Evolutionary conservation across 2,797 vertebrate genomes (phyloP), one percentile per base, ranked within the genome.

Genomic region (Tauraco hartlaubi): DNA sequence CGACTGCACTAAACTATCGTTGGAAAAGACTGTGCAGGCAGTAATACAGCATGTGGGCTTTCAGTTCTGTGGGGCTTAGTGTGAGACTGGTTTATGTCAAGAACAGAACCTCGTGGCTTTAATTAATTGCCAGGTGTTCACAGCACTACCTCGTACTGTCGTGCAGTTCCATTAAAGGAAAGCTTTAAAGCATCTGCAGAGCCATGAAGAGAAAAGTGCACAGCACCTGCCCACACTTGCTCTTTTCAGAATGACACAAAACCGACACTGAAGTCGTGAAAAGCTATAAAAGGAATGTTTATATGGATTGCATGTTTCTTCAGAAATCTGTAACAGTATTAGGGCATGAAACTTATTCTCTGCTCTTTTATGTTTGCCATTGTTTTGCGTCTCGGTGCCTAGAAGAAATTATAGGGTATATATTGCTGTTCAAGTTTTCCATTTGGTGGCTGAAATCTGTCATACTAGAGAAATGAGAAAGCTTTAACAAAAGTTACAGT

Each of bases 91-190:
- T 49, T 74, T 96, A 87, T 77, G 82, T 94, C 90, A 95, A 77
- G 63, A 66, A 46, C 64, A 84, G 82, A 94, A 75, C 80, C 49
- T 92, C 44, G 6, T 46, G 68, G 61, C 72, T 93, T 93, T 95
- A 93, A 92, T 96, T 94, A 95, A 96, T 90, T 56, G 49, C 83
- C 93, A 95, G 80, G 74, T 97, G 92, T 85, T 85, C 85, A 72
- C 56, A 90, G 85, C 95, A 94, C 58, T 88, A 37, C 92, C 48
- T 22, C 1, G 1, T 64, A 76, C 77, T 85, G 91, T 48, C 26
- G 2, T 74, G 49, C 46, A 73, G 66, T 85, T 96, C 92, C 69
- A 56, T 96, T 92, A 96, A 87, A 96, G 68, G 58, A 92, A 92
- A 77, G 48, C 28, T 91, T 95, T 75, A 37, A 96, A 94, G 73